A percentile compares a stretch with the other conserved stretches of the same genome.
Evolutionary conservation across 92 coral and sea anemone species (phyloP).

Genomic region (Palythoa heliodiscus): DNA sequence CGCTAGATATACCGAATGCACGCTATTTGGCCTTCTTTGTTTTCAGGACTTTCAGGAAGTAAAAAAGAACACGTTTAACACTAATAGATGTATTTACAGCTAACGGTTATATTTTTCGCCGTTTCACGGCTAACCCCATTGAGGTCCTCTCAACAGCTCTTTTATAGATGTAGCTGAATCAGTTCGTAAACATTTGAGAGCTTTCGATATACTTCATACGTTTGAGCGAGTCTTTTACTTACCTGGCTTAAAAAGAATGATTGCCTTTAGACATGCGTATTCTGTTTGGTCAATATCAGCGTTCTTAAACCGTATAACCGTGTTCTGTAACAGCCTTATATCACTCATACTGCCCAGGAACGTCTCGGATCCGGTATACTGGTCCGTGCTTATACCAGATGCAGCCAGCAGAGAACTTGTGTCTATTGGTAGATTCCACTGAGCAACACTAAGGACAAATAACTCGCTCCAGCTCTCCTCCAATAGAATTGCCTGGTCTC

Average conservation of each 20-base stretch:
- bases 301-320: slow-evolving; percentile 78
- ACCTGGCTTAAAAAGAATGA: slow-evolving; percentile 97
- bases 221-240: neutral
- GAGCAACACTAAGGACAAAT: slow-evolving; percentile 84
- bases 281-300: slow-evolving; percentile 92
- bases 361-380: slow-evolving; percentile 51
- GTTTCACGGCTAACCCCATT: no score
- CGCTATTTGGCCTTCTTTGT: no score
- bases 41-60: no score
- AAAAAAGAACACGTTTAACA: no score
- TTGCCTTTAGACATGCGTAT: slow-evolving; percentile 94
- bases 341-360: slow-evolving; percentile 76
- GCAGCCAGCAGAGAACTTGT: slow-evolving; percentile 80
- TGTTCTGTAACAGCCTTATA: slow-evolving; percentile 76
- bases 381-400: slow-evolving; percentile 69
- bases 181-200: no score
- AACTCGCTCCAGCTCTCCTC: slow-evolving; percentile 98
- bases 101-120: no score
- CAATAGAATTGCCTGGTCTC: slow-evolving; percentile 92
- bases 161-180: no score
- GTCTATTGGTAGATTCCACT: slow-evolving; percentile 95
- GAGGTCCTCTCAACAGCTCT: no score
- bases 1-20: no score
- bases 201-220: no score
- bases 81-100: no score